phyloP scores from a whole-genome alignment of 2,113 vertebrate species.

The Myiozetetes cayanensis region DNA sequence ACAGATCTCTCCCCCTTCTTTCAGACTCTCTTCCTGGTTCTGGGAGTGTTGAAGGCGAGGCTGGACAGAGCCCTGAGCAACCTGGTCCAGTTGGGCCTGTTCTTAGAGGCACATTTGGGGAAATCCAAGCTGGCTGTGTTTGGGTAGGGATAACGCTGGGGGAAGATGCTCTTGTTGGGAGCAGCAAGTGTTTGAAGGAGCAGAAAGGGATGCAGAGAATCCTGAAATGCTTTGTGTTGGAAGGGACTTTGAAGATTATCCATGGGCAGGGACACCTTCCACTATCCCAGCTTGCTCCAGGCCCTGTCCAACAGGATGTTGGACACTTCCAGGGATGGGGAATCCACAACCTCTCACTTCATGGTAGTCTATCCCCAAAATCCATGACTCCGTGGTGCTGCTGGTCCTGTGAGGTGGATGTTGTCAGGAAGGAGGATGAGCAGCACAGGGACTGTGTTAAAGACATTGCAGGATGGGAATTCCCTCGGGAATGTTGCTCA shows the following conservation, averaged over 20 bases:
- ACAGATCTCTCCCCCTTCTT: background rate
- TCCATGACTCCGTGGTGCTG: background rate
- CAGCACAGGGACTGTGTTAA: rapidly evolving
- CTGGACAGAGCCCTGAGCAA: background rate
- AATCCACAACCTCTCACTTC: background rate
- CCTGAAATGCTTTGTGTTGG: background rate
- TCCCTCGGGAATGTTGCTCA: rapidly evolving
- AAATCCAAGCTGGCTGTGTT: background rate
- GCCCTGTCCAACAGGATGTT: background rate
- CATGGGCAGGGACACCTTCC: background rate
- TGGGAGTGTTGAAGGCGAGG: background rate
- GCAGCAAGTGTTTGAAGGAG: background rate
- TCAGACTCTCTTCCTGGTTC: background rate
- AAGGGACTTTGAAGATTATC: no score
- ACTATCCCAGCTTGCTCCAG: background rate
- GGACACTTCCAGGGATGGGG: background rate
- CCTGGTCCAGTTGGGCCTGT: background rate
- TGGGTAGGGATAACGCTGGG: rapidly evolving
- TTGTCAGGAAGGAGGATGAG: background rate
- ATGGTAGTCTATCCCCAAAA: rapidly evolving
- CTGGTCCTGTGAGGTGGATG: background rate
- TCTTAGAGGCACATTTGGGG: background rate
- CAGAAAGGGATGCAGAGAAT: background rate
- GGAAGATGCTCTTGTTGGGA: rapidly evolving
- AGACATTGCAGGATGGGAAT: background rate